Percentiles rank a stretch among this genome's conserved stretches.
Conservation (phyloP, 2,888 invertebrate genomes). For the Sphaerophoria rueppellii region DNA sequence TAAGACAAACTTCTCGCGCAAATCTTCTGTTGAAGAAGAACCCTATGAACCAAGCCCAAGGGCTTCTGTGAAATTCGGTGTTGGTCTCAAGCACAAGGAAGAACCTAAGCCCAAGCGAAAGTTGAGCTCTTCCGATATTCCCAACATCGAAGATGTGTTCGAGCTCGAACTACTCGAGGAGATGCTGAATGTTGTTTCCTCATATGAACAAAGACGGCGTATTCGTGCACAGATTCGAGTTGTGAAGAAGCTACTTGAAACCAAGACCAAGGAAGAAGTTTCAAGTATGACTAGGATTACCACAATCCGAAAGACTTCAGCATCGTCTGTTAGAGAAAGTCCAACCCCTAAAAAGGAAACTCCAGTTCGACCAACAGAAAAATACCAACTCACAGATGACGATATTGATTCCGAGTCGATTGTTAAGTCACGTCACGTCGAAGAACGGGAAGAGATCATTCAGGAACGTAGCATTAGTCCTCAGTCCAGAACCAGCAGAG, state of each 20-base stretch:
- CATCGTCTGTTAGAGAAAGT: slow-evolving; percentile 52
- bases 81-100: slow-evolving; percentile 85
- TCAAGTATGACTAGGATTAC: slow-evolving; percentile 57
- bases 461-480: slow-evolving; percentile 78
- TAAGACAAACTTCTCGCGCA: slow-evolving; percentile 79
- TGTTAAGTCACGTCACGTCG: slow-evolving; percentile 62
- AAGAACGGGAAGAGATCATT: slow-evolving; percentile 57
- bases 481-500: slow-evolving; percentile 79
- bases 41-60: slow-evolving; percentile 83
- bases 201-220: slow-evolving; percentile 89
- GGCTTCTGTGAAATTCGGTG: slow-evolving; percentile 87
- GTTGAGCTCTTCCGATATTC: slow-evolving; percentile 82
- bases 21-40: slow-evolving; percentile 79
- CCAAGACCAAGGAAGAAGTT: slow-evolving; percentile 74
- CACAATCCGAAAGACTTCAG: slow-evolving; percentile 50
- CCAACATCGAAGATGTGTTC: slow-evolving; percentile 88
- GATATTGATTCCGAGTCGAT: slow-evolving; percentile 70
- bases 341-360: slow-evolving; percentile 56
- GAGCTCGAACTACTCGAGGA: slow-evolving; percentile 88
- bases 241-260: slow-evolving; percentile 86
- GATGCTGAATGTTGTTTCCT: slow-evolving; percentile 89
- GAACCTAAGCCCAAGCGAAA: slow-evolving; percentile 83
- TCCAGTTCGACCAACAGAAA: slow-evolving; percentile 32
- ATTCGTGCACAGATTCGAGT: slow-evolving; percentile 90
- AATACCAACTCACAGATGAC: slow-evolving; percentile 48